phyloP scores from a whole-genome alignment of 2,797 vertebrate species.

The Onychomys torridus region DNA sequence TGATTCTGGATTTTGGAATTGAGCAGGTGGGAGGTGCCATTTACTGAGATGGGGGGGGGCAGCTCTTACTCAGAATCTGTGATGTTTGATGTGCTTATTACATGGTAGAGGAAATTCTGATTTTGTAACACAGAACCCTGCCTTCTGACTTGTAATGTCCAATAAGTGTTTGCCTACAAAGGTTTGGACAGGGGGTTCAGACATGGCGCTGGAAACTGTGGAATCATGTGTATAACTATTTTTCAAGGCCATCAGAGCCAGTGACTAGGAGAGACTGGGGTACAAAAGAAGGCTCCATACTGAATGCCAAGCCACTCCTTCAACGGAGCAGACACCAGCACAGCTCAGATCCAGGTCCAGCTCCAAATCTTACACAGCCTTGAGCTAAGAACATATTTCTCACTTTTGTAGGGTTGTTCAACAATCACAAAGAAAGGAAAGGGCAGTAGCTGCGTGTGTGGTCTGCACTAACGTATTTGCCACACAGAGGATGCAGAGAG shows the following conservation, averaged over 20 bases:
- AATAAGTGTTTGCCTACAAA: background rate
- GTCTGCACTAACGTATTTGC: background rate
- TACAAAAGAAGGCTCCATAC: background rate
- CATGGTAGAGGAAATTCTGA: background rate
- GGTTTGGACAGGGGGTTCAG: background rate
- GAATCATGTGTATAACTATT: background rate
- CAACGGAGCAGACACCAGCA: background rate
- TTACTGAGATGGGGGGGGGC: background rate
- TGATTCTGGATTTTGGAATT: background rate
- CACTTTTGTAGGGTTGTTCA: background rate
- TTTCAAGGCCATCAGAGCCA: background rate
- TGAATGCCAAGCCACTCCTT: background rate
- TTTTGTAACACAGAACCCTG: background rate
- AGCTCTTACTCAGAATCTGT: background rate
- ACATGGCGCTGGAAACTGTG: background rate
- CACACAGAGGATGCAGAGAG: background rate
- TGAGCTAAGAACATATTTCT: background rate
- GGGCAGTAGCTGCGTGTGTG: background rate
- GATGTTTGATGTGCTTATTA: background rate
- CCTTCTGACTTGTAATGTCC: slow-evolving; percentile 1
- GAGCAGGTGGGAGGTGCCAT: background rate
- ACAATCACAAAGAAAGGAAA: background rate
- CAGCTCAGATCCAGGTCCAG: background rate
- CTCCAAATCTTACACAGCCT: background rate
- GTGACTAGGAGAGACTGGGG: background rate